These are phyloP conservation scores for Anoura caudifer DNA, from an alignment of 2,113 vertebrate genomes.

Conservation along the genomic window DNA sequence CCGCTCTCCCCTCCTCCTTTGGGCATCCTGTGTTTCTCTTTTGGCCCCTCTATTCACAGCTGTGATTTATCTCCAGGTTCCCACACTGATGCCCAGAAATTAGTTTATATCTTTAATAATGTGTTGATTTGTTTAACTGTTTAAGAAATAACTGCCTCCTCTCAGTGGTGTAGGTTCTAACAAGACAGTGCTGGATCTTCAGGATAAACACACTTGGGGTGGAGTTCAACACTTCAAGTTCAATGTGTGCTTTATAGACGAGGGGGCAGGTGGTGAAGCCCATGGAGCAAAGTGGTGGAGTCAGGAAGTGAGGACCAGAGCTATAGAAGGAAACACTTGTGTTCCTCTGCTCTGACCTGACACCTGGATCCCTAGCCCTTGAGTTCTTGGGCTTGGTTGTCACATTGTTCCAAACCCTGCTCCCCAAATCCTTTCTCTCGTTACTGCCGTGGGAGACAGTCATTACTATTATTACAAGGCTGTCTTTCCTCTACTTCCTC, in stretches of 20 bases:
- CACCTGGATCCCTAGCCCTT: background rate
- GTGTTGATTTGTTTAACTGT: background rate
- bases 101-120: conserved; percentile 48
- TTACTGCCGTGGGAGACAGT: background rate
- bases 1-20: background rate
- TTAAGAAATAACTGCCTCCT: background rate
- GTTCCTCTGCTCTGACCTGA: background rate
- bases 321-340: rapidly evolving
- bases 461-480: background rate
- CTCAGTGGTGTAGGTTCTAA: conserved; percentile 42
- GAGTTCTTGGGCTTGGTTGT: background rate
- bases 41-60: background rate
- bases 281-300: background rate
- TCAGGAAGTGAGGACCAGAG: background rate
- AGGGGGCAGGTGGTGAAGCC: background rate
- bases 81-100: conserved; percentile 42
- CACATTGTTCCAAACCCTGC: background rate
- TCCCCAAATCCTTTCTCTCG: background rate
- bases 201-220: background rate
- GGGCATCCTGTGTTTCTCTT: background rate
- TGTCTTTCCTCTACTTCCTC: background rate
- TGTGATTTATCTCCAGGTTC: conserved; percentile 1
- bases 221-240: background rate
- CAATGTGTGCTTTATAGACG: background rate
- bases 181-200: conserved; percentile 42